A percentile compares a stretch with the other conserved stretches of the same genome.
Evolutionary conservation across 2,113 vertebrate genomes (phyloP).

Genomic region (Oceanodroma tethys): DNA sequence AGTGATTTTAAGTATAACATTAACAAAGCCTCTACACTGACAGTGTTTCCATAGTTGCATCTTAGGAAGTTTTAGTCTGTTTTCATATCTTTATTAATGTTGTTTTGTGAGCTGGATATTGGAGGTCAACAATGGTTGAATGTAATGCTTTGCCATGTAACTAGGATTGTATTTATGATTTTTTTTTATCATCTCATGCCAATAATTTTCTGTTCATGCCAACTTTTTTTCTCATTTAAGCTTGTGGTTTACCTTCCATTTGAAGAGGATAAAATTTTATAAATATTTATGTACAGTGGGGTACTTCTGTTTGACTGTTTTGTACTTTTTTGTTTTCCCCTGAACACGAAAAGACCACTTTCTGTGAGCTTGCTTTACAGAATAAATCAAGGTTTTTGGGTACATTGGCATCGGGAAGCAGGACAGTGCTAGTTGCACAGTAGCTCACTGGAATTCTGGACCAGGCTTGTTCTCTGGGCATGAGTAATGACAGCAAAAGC

Average conservation of each 20-base stretch:
- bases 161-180: background rate
- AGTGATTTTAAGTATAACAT: background rate
- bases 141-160: background rate
- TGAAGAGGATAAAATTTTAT: background rate
- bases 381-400: background rate
- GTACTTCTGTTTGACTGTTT: background rate
- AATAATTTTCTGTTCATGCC: background rate
- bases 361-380: background rate
- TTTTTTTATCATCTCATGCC: background rate
- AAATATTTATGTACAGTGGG: background rate
- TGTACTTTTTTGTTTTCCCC: background rate
- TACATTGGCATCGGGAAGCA: background rate
- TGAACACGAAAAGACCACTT: background rate
- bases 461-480: background rate
- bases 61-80: background rate
- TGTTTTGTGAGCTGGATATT: background rate
- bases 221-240: background rate
- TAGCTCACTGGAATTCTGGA: background rate
- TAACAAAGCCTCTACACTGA: background rate
- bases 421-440: background rate
- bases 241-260: background rate
- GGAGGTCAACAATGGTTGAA: background rate
- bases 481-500: background rate
- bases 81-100: background rate
- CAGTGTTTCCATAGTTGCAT: background rate